A percentile compares a stretch with the other conserved stretches of the same genome.
These are phyloP conservation scores for Mus caroli DNA, from an alignment of 2,797 vertebrate genomes.

Conservation along the genomic window DNA sequence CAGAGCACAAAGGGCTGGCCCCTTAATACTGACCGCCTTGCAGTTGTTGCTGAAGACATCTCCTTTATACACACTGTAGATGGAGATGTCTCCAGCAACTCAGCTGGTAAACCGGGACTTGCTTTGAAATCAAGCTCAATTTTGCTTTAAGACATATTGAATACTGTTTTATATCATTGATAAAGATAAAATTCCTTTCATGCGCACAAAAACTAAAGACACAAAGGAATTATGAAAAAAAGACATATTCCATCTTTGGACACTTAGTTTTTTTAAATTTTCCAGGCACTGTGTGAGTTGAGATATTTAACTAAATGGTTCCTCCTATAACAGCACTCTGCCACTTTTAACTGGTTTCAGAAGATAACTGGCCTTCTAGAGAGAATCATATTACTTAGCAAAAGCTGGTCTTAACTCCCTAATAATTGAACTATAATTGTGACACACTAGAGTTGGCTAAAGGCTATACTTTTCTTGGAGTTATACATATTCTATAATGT, in stretches of 20 bases:
- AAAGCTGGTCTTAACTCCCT: neutral
- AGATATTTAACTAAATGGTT: neutral
- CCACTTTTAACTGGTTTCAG: neutral
- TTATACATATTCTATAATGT: neutral
- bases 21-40: fast-evolving
- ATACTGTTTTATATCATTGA: neutral
- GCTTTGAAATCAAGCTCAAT: neutral
- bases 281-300: neutral
- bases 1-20: neutral
- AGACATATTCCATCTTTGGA: neutral
- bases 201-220: neutral
- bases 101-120: neutral
- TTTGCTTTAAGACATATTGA: neutral
- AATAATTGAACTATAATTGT: neutral
- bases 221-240: neutral
- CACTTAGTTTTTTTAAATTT: neutral
- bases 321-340: neutral
- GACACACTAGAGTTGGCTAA: neutral
- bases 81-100: neutral
- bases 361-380: neutral
- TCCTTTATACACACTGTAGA: neutral
- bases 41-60: neutral
- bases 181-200: neutral
- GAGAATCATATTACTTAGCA: too few relatives aligned
- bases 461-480: neutral